phyloP scores from a whole-genome alignment of 2,888 invertebrate species.

The Dusona sp. region DNA sequence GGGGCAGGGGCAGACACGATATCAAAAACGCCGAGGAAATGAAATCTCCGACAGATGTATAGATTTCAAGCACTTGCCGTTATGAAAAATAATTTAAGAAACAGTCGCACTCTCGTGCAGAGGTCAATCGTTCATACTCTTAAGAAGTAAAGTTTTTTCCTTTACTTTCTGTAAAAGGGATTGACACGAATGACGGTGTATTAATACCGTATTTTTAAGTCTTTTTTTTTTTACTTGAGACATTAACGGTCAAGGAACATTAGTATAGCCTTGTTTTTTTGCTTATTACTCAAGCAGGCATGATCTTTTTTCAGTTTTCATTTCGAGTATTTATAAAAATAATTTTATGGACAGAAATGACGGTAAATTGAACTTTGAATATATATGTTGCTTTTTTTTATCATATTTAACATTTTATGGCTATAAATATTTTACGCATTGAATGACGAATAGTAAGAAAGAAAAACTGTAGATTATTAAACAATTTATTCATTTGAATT shows the following conservation, averaged over 20 bases:
- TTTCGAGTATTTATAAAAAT: not conserved
- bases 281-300: not conserved
- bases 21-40: not conserved
- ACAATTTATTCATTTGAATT: not conserved
- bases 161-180: not conserved
- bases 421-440: not conserved
- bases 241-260: not conserved
- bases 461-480: not conserved
- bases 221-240: not conserved
- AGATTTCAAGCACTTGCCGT: not conserved
- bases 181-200: not conserved
- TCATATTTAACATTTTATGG: not conserved
- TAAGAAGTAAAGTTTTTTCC: not conserved
- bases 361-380: not conserved
- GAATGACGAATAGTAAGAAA: not conserved
- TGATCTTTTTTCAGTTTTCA: not conserved
- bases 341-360: not conserved
- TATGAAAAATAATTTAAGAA: not conserved
- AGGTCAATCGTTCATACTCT: not conserved
- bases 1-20: too few species aligned
- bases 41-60: not conserved
- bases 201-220: not conserved
- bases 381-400: too few species aligned
- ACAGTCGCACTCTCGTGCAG: not conserved
- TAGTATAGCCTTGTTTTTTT: not conserved